These are phyloP conservation scores for Habropoda laboriosa DNA, from an alignment of 1,140 invertebrate genomes.

Conservation along the genomic window DNA sequence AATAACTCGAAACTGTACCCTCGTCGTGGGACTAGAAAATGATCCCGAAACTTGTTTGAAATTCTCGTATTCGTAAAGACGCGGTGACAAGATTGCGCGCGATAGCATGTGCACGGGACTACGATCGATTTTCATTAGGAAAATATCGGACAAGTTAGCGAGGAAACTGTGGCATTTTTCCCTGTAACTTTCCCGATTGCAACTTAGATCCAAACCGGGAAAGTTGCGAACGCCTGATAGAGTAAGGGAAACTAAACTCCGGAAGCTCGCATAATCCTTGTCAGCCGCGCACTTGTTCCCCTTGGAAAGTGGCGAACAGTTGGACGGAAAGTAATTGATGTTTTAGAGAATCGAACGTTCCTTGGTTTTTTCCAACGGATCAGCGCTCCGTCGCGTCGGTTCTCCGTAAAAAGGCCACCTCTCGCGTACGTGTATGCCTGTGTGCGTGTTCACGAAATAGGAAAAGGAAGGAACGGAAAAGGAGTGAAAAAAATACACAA, in stretches of 20 bases:
- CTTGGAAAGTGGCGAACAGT: constrained; percentile 19
- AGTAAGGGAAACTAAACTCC: constrained; percentile 8
- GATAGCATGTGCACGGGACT: background rate
- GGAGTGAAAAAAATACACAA: constrained; percentile 42
- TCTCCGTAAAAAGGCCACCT: background rate
- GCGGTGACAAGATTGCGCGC: background rate
- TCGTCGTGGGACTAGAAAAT: background rate
- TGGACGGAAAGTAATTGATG: constrained; percentile 17
- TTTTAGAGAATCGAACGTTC: background rate
- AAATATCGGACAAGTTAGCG: constrained; percentile 12
- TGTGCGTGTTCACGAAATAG: background rate
- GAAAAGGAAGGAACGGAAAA: background rate
- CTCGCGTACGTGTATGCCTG: background rate
- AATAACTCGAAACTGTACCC: constrained; percentile 10
- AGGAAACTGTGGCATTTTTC: background rate
- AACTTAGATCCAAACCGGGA: constrained; percentile 18
- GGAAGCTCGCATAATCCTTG: constrained; percentile 4
- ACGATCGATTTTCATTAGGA: constrained; percentile 55
- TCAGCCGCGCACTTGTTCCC: background rate
- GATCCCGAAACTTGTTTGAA: too few species aligned
- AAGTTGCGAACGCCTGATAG: constrained; percentile 20
- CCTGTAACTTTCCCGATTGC: constrained; percentile 24
- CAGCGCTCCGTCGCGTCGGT: background rate
- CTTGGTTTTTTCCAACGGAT: background rate
- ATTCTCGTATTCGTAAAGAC: too few species aligned